A percentile compares a stretch with the other conserved stretches of the same genome.
Conservation (phyloP, 35 echinoderm and acorn worm genomes). For the Strongylocentrotus purpuratus region DNA sequence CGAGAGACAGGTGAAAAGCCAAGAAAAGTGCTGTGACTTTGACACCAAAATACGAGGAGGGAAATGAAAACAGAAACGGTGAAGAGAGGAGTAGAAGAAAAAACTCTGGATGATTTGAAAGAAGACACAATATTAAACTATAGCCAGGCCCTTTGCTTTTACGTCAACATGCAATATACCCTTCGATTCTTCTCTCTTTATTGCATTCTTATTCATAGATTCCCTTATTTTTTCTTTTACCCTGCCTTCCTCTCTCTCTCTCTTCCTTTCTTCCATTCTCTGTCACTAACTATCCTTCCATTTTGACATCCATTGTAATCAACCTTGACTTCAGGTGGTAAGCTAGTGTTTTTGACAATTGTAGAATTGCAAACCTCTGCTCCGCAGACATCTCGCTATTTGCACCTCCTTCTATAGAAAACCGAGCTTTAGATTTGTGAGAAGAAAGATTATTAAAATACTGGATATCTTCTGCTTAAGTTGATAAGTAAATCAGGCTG, state of each 20-base stretch:
- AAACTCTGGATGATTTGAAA: neutral
- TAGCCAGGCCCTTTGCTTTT: neutral
- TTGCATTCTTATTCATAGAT: neutral
- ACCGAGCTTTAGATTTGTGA: neutral
- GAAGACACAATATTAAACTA: neutral
- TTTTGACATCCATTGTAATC: neutral
- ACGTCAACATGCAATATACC: neutral
- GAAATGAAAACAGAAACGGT: neutral
- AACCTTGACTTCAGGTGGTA: neutral
- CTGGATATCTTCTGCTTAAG: neutral
- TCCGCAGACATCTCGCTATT: neutral
- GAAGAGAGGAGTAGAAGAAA: neutral
- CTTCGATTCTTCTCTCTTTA: neutral
- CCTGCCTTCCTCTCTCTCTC: neutral
- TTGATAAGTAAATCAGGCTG: neutral
- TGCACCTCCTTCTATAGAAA: neutral
- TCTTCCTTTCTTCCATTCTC: neutral
- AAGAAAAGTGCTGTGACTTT: slow-evolving; percentile 36
- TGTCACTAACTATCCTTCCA: neutral
- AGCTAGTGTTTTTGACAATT: neutral
- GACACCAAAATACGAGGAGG: neutral
- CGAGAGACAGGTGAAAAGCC: slow-evolving; percentile 32
- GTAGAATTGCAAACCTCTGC: neutral
- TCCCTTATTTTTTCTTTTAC: too few relatives aligned
- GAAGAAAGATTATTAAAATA: neutral